A percentile compares a stretch with the other conserved stretches of the same genome.
Evolutionary conservation across 2,113 vertebrate species (phyloP).

Genomic region (Prionailurus viverrinus): DNA sequence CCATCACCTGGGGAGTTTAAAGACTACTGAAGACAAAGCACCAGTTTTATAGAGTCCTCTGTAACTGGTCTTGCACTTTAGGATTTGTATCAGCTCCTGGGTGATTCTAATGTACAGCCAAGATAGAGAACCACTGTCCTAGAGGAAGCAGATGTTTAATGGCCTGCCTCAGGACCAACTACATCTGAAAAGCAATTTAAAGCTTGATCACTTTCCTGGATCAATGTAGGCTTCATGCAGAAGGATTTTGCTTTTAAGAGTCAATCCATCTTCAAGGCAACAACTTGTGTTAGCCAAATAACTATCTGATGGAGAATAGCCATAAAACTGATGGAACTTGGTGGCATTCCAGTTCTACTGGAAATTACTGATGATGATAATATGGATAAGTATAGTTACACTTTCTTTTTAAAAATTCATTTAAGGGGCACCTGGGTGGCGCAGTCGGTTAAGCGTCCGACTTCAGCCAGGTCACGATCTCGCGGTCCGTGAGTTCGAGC

Average conservation of each 20-base stretch:
- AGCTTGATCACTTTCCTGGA: neutral
- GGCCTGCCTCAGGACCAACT: neutral
- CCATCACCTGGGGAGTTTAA: neutral
- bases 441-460: too few relatives aligned
- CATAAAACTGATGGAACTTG: neutral
- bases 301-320: neutral
- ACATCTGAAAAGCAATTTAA: conserved; percentile 17
- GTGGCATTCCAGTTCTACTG: neutral
- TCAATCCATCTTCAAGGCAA: neutral
- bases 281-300: neutral
- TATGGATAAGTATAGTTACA: neutral
- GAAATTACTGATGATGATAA: neutral
- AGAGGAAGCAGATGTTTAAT: neutral
- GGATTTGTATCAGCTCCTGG: neutral
- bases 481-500: too few relatives aligned
- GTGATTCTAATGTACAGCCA: neutral
- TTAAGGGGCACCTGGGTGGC: too few relatives aligned
- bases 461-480: too few relatives aligned
- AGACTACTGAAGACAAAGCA: neutral
- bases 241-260: neutral
- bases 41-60: neutral
- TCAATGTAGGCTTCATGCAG: neutral
- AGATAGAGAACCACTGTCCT: neutral
- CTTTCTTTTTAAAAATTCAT: neutral
- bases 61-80: neutral